Evolutionary conservation across 2,888 invertebrate genomes (phyloP), one percentile per base, ranked within the genome.

Genomic region (Poecilus cupreus): DNA sequence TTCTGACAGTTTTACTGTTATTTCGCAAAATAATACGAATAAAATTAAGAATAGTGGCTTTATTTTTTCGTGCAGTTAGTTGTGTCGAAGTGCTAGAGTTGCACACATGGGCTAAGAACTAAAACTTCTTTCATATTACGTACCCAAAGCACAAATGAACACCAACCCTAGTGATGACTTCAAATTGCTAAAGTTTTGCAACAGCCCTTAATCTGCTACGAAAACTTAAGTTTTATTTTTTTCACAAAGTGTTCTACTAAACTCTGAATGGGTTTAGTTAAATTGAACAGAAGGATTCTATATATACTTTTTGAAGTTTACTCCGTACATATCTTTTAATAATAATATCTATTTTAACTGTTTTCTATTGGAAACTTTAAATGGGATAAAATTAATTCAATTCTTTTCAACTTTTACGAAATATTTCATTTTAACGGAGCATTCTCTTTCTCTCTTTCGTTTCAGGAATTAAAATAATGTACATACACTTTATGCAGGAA

Each of bases 141-240:
- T 70, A 70, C 10, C 39, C 70, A 70, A 70, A 26, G 70, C 70
- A 70, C 70, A 70, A 32, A 37, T 70, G 70, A 70, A 70, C 37
- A 16, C 39, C 22, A 39, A 70, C 32, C 39, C 18, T 32, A 24
- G 39, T 26, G 37, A 39, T 70, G 70, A 37, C 70, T 32, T 70
- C 70, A 70, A 70, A 70, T 70, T 70, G 70, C 70, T 13, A 70
- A 70, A 70, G 70, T 70, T 70, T 70, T 39, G 26, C 26, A 64
- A 64, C 64, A 13, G 5, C 1, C 70, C 37, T 70, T 70, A 70
- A 70, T 70, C 70, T 70, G 70, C 70, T 39, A 70, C 37, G 37
- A 70, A 70, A 70, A 70, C 70, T 70, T 70, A 32, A 70, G 16
- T 70, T 70, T 70, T 70, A 64, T 64, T 64, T 64, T 64, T 64